These are phyloP conservation scores for Ylistrum balloti DNA, from an alignment of 1,140 invertebrate species.

Conservation along the genomic window DNA sequence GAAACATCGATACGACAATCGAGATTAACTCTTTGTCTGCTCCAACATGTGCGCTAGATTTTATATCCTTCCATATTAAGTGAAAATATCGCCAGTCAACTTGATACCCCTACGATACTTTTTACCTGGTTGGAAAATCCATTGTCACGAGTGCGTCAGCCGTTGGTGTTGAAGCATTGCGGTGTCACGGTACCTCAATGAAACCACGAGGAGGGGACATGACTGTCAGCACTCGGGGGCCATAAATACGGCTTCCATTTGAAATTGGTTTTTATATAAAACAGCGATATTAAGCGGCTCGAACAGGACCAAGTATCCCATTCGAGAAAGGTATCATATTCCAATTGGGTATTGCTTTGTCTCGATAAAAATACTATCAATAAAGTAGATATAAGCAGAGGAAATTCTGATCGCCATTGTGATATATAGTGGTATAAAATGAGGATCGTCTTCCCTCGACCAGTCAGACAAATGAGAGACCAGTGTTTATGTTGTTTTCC, in stretches of 20 bases:
- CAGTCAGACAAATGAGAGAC: conserved; percentile 24
- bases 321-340: conserved; percentile 2
- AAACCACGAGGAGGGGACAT: background rate
- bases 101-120: background rate
- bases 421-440: background rate
- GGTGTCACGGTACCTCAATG: background rate
- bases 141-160: background rate
- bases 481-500: conserved; percentile 21
- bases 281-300: conserved; percentile 14
- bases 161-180: background rate
- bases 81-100: background rate
- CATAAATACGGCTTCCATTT: background rate
- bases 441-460: background rate
- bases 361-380: background rate
- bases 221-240: background rate
- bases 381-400: background rate
- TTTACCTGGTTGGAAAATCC: background rate
- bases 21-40: background rate
- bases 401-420: background rate
- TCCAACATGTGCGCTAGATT: no score
- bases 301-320: background rate
- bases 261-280: conserved; percentile 11
- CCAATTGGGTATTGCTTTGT: background rate
- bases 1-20: background rate
- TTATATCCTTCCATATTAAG: background rate